Evolutionary conservation across 2,888 invertebrate genomes (phyloP).

Genomic region (Asteroscopus sphinx): DNA sequence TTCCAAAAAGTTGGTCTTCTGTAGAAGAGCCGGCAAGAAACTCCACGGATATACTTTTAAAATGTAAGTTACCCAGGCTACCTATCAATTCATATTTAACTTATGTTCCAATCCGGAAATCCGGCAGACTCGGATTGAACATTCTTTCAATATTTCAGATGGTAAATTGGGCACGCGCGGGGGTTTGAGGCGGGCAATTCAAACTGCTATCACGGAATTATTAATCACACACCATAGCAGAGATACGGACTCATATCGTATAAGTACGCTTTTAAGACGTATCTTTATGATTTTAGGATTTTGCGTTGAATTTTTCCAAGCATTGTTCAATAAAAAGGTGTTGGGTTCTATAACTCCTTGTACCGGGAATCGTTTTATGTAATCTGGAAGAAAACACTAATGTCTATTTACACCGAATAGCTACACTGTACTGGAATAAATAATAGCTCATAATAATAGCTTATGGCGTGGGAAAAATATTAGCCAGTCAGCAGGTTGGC

Average conservation of each 20-base stretch:
- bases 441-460: too few relatives aligned
- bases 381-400: too few relatives aligned
- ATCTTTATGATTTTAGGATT: neutral
- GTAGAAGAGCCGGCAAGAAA: too few relatives aligned
- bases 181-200: slow-evolving; percentile 20
- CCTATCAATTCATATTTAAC: slow-evolving; percentile 17
- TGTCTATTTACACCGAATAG: too few relatives aligned
- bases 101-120: slow-evolving; percentile 4
- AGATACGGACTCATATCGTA: neutral
- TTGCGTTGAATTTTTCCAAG: neutral
- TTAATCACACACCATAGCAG: slow-evolving; percentile 27
- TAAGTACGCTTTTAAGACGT: neutral
- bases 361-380: too few relatives aligned
- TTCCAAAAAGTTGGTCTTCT: too few relatives aligned
- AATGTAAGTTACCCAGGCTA: neutral
- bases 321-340: too few relatives aligned
- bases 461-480: too few relatives aligned
- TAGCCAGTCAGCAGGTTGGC: too few relatives aligned
- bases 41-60: too few relatives aligned
- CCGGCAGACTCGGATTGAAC: slow-evolving; percentile 16
- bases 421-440: too few relatives aligned
- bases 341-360: too few relatives aligned
- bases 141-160: slow-evolving; percentile 42
- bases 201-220: slow-evolving; percentile 35
- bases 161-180: slow-evolving; percentile 28